A percentile compares a stretch with the other conserved stretches of the same genome.
Evolutionary conservation across 2,888 invertebrate species (phyloP).

Genomic region (Rhorus exstirpatorius): DNA sequence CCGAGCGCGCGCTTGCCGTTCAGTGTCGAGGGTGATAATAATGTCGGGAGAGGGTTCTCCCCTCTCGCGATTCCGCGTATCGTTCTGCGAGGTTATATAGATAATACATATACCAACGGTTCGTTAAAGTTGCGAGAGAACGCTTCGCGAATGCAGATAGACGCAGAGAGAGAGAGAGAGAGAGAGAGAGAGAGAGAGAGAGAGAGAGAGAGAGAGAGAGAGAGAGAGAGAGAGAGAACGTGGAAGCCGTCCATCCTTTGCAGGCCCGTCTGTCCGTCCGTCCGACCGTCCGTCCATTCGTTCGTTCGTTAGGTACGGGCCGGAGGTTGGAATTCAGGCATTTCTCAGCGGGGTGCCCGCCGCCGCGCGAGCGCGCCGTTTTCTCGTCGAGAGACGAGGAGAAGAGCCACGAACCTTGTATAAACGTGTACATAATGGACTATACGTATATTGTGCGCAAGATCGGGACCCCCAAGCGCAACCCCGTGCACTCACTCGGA

Average conservation of each 20-base stretch:
- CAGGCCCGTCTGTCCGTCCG: conserved; percentile 66
- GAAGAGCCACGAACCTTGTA: conserved; percentile 71
- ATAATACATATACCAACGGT: conserved; percentile 67
- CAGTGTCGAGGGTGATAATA: conserved; percentile 68
- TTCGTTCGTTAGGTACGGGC: conserved; percentile 83
- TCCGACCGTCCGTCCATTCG: conserved; percentile 73
- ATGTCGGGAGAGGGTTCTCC: conserved; percentile 66
- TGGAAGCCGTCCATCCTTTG: conserved; percentile 70
- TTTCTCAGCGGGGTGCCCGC: conserved; percentile 82
- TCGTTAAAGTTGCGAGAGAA: conserved; percentile 67
- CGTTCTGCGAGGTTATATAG: conserved; percentile 62
- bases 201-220: too few relatives aligned
- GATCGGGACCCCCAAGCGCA: conserved; percentile 53
- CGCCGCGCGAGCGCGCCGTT: conserved; percentile 72
- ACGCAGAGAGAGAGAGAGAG: conserved; percentile 45
- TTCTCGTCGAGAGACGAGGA: conserved; percentile 54
- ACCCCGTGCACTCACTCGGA: conserved; percentile 60
- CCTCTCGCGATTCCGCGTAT: conserved; percentile 68
- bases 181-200: conserved; percentile 26
- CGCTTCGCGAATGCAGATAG: conserved; percentile 45
- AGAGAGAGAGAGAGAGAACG: conserved; percentile 64
- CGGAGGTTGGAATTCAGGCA: conserved; percentile 84
- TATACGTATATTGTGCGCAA: conserved; percentile 34
- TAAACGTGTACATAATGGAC: conserved; percentile 53
- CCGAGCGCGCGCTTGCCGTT: conserved; percentile 32